phyloP scores from a whole-genome alignment of 2,888 invertebrate genomes.

The Oligia strigilis region DNA sequence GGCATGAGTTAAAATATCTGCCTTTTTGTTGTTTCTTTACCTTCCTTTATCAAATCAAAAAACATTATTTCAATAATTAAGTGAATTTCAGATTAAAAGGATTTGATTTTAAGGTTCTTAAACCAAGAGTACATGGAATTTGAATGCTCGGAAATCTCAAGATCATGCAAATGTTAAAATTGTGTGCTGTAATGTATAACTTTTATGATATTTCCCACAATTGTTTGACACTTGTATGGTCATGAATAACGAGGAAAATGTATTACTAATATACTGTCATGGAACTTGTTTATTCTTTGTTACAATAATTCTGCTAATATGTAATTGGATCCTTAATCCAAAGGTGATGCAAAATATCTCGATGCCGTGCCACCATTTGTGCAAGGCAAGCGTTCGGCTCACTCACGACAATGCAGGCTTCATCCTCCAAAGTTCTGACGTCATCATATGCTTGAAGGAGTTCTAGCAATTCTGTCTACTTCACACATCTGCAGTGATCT shows the following conservation, averaged over 20 bases:
- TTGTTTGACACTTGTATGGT: slow-evolving; percentile 60
- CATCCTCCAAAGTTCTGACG: neutral
- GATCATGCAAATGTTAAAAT: slow-evolving; percentile 25
- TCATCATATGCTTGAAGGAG: slow-evolving; percentile 9
- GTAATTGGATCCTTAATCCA: slow-evolving; percentile 22
- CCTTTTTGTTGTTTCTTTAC: neutral
- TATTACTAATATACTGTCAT: slow-evolving; percentile 15
- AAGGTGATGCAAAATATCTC: slow-evolving; percentile 32
- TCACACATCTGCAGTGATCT: neutral
- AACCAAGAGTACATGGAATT: neutral
- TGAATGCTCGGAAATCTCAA: slow-evolving; percentile 12
- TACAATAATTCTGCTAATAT: slow-evolving; percentile 27
- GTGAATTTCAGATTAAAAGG: neutral
- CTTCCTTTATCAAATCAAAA: no score
- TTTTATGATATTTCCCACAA: slow-evolving; percentile 63
- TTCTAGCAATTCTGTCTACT: slow-evolving; percentile 1
- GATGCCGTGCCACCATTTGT: neutral
- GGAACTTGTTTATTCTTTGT: slow-evolving; percentile 33
- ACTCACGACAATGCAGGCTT: neutral
- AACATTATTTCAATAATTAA: neutral
- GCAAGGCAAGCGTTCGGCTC: neutral
- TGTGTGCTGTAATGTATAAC: slow-evolving; percentile 11
- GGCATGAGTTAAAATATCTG: neutral
- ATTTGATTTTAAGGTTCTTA: neutral
- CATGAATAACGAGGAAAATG: slow-evolving; percentile 43